Evolutionary conservation across 2,888 invertebrate genomes (phyloP).

Genomic region (Crossocerus cetratus): DNA sequence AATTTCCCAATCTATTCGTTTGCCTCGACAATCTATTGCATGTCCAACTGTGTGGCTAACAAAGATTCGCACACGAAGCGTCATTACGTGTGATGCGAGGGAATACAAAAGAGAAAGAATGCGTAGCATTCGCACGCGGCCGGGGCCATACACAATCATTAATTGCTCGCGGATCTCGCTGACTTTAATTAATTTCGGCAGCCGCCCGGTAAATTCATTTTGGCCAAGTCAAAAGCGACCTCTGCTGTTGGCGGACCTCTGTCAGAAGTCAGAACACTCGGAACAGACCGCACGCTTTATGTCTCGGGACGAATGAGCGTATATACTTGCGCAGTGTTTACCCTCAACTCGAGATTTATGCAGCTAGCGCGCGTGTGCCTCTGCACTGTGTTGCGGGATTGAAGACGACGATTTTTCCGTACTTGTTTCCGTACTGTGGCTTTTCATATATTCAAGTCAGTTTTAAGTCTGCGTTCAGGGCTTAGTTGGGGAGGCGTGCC

Average conservation of each 20-base stretch:
- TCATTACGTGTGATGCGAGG: too few relatives aligned
- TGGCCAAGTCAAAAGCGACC: conserved; percentile 4
- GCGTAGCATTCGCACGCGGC: too few relatives aligned
- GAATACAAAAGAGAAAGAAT: too few relatives aligned
- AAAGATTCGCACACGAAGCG: too few relatives aligned
- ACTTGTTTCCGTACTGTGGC: too few relatives aligned
- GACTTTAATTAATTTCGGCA: conserved; percentile 18
- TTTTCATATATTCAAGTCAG: too few relatives aligned
- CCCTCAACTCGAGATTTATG: conserved; percentile 26
- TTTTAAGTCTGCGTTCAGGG: not conserved
- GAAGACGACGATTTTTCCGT: too few relatives aligned
- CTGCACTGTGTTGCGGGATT: conserved; percentile 7
- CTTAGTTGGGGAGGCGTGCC: not conserved
- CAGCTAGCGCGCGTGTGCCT: not conserved
- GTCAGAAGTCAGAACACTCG: too few relatives aligned
- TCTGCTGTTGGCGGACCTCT: conserved; percentile 19
- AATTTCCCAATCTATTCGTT: too few relatives aligned
- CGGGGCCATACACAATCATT: too few relatives aligned
- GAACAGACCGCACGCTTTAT: conserved; percentile 9
- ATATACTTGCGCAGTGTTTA: conserved; percentile 33
- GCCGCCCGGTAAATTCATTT: not conserved
- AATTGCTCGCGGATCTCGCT: not conserved
- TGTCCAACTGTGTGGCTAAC: too few relatives aligned
- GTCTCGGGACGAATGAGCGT: conserved; percentile 20
- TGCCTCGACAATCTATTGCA: too few relatives aligned